These are phyloP conservation scores for Tetranychus cinnabarinus DNA, from an alignment of 1,140 invertebrate genomes.

Conservation along the genomic window DNA sequence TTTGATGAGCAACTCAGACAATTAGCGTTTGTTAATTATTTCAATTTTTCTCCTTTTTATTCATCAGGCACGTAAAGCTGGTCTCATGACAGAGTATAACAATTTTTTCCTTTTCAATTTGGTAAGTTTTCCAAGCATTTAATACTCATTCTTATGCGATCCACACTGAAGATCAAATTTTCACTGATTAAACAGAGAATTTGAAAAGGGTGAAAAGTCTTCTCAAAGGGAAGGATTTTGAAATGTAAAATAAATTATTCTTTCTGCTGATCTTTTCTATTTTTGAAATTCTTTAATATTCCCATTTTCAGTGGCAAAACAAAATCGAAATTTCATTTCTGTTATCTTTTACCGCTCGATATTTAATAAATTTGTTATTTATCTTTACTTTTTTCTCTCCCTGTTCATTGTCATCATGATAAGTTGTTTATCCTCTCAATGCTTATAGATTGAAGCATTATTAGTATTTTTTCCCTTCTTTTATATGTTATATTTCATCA, in stretches of 20 bases:
- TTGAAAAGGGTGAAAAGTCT: background rate
- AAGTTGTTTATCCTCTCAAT: too few relatives aligned
- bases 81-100: constrained; percentile 47
- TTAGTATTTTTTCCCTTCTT: too few relatives aligned
- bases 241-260: background rate
- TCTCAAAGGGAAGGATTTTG: background rate
- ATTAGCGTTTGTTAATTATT: background rate
- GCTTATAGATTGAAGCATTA: too few relatives aligned
- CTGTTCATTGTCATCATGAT: too few relatives aligned
- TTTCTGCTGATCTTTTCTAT: too few relatives aligned
- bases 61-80: constrained; percentile 53
- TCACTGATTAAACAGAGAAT: background rate
- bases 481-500: too few relatives aligned
- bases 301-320: too few relatives aligned
- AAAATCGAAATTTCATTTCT: too few relatives aligned
- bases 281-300: too few relatives aligned
- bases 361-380: too few relatives aligned
- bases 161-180: background rate
- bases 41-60: background rate
- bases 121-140: constrained; percentile 1
- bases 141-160: background rate
- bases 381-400: too few relatives aligned
- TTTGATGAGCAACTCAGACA: background rate
- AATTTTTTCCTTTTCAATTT: constrained; percentile 41
- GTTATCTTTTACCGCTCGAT: too few relatives aligned